These are phyloP conservation scores for Orgyia antiqua DNA, from an alignment of 2,888 invertebrate species.

Conservation along the genomic window DNA sequence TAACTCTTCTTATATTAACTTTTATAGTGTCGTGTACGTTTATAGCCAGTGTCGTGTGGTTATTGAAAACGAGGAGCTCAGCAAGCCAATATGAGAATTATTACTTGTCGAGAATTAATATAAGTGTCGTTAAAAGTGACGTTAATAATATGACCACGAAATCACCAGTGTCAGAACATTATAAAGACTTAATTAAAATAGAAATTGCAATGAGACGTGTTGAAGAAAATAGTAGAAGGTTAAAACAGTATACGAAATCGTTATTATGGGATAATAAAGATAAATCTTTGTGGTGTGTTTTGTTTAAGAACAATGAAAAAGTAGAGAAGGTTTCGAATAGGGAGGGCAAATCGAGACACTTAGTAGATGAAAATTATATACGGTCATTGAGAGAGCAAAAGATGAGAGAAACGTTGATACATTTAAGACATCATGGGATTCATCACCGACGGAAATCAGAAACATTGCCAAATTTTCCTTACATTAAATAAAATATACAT, in stretches of 20 bases:
- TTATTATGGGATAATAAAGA: slow-evolving; percentile 74
- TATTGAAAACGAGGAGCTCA: slow-evolving; percentile 56
- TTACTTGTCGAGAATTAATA: slow-evolving; percentile 77
- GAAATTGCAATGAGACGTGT: slow-evolving; percentile 75
- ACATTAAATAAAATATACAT: slow-evolving; percentile 51
- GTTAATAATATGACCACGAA: slow-evolving; percentile 50
- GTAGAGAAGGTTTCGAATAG: slow-evolving; percentile 39
- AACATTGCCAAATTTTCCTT: slow-evolving; percentile 52
- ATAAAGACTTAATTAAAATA: slow-evolving; percentile 74
- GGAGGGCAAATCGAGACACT: slow-evolving; percentile 41
- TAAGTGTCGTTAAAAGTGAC: slow-evolving; percentile 55
- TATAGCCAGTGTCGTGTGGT: slow-evolving; percentile 69
- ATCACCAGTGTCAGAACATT: slow-evolving; percentile 60
- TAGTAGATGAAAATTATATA: slow-evolving; percentile 60
- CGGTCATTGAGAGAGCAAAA: slow-evolving; percentile 60
- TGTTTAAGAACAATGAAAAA: slow-evolving; percentile 67
- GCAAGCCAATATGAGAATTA: slow-evolving; percentile 71
- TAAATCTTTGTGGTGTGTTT: slow-evolving; percentile 73
- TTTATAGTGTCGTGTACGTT: slow-evolving; percentile 68
- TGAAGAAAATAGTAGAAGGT: slow-evolving; percentile 68
- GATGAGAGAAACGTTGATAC: slow-evolving; percentile 63
- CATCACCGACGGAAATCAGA: slow-evolving; percentile 64
- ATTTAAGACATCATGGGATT: slow-evolving; percentile 64
- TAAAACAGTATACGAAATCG: slow-evolving; percentile 72
- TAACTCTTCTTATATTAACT: slow-evolving; percentile 67